Conservation (phyloP, 2,888 invertebrate genomes). For the Ctena decussata region DNA sequence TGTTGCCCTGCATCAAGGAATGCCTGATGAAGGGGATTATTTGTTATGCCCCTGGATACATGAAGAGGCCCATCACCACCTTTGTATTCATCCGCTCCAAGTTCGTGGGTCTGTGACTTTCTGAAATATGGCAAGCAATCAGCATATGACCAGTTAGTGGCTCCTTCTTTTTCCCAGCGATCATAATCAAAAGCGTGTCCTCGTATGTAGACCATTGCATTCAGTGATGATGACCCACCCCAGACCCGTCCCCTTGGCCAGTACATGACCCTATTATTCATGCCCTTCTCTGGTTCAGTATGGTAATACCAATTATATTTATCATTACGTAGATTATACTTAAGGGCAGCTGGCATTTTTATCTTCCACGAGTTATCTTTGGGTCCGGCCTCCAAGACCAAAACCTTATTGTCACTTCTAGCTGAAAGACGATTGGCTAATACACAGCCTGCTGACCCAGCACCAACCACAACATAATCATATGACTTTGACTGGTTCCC, state of each 20-base stretch:
- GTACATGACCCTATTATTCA: constrained; percentile 87
- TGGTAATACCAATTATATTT: constrained; percentile 88
- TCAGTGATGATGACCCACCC: constrained; percentile 94
- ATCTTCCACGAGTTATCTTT: constrained; percentile 88
- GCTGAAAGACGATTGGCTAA: constrained; percentile 87
- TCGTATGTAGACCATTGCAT: constrained; percentile 93
- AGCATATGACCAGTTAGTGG: constrained; percentile 92
- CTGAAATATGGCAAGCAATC: constrained; percentile 91
- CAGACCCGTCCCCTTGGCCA: constrained; percentile 90
- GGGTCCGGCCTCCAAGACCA: constrained; percentile 88
- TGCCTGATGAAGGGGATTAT: constrained; percentile 87
- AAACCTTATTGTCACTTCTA: constrained; percentile 82
- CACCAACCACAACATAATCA: constrained; percentile 88
- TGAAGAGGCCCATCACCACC: constrained; percentile 87
- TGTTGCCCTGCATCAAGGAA: constrained; percentile 87
- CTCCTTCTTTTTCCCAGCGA: constrained; percentile 93
- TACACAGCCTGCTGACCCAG: constrained; percentile 88
- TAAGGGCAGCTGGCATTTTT: constrained; percentile 88
- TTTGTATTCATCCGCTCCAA: constrained; percentile 87
- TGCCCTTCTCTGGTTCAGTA: constrained; percentile 87
- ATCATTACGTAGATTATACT: constrained; percentile 88
- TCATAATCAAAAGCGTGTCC: constrained; percentile 92
- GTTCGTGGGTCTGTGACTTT: constrained; percentile 88
- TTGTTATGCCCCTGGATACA: constrained; percentile 86
- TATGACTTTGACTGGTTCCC: constrained; percentile 43